These are phyloP conservation scores for Apoda limacodes DNA, from an alignment of 2,888 invertebrate species.

Conservation along the genomic window DNA sequence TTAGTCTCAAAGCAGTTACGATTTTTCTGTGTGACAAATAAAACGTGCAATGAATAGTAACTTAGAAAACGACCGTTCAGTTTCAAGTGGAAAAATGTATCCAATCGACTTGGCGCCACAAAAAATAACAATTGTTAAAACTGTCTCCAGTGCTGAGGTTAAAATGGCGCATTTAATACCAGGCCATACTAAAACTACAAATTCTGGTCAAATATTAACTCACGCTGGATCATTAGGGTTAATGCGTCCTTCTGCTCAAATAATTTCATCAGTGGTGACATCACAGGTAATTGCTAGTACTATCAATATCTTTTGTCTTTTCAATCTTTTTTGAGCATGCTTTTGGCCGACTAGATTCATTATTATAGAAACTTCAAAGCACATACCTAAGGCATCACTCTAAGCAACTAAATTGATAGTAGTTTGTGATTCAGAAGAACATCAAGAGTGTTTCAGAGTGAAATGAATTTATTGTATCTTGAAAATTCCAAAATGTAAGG, in stretches of 20 bases:
- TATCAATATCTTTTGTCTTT: too few relatives aligned
- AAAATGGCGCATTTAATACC: slow-evolving; percentile 62
- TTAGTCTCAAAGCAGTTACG: too few relatives aligned
- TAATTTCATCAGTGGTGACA: slow-evolving; percentile 52
- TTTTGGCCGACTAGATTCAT: too few relatives aligned
- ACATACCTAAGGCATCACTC: too few relatives aligned
- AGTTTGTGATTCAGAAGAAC: too few relatives aligned
- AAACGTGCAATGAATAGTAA: slow-evolving; percentile 54
- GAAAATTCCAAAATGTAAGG: too few relatives aligned
- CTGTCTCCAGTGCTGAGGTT: slow-evolving; percentile 51
- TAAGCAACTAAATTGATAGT: too few relatives aligned
- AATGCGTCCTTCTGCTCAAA: slow-evolving; percentile 60
- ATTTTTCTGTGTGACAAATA: slow-evolving; percentile 1
- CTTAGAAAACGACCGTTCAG: slow-evolving; percentile 68
- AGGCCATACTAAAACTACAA: slow-evolving; percentile 46
- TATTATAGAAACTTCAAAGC: too few relatives aligned
- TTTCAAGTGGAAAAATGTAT: slow-evolving; percentile 67
- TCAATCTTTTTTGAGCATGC: too few relatives aligned
- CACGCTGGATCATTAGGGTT: slow-evolving; percentile 49
- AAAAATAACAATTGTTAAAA: slow-evolving; percentile 64
- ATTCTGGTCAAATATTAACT: slow-evolving; percentile 46
- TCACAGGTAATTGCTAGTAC: slow-evolving; percentile 56
- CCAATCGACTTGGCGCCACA: slow-evolving; percentile 66
- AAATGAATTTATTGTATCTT: too few relatives aligned
- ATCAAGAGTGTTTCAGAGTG: too few relatives aligned